Base-by-base conservation (phyloP, 2,888 invertebrate species). In the Criorhina ranunculi region DNA sequence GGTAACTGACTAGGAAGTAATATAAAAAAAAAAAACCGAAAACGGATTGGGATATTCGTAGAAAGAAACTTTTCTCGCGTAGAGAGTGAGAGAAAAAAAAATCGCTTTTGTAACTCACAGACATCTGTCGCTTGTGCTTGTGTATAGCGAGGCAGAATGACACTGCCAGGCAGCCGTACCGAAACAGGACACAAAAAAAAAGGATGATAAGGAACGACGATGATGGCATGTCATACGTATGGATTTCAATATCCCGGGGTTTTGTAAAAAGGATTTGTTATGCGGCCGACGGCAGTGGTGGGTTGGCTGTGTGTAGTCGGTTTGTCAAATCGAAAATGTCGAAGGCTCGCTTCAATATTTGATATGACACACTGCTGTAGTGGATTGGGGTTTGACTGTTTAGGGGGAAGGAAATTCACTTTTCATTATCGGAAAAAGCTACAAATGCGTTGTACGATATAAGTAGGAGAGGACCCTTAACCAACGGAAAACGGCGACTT, bases 151-250 rank as follows among this genome's bases (percentile, higher is more conserved):
- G 7, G 72, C 12, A 19, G 60, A 62, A 33, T 53, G 44, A 19
- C 15, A 53, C 53, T 53, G 53, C 44, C 62, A 75, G 24, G 51
- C 17, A 42, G 42, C 19, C 8, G 35, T 17, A 17, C 35, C 37
- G 33, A 59, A 40, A 69, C 60, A 46, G 77, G 70, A 60, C 35
- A 51, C 67, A 59, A 49, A 57, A 29, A 51, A 77, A 59, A 49
- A 57, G 37, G 59, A 49, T 70, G 49, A 78, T 78, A 70, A 78
- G 70, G 24, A 60, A 44, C 40, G 46, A 64, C 51, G 78, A 70
- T 78, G 70, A 70, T 78, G 55, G 55, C 62, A 69, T 70, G 55
- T 78, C 78, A 55, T 70, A 78, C 46, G 78, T 70, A 78, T 78
- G 62, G 70, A 78, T 78, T 70, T 78, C 78, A 78, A 78, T 64